Conservation (phyloP, 2,113 vertebrate genomes). For the Brachyhypopomus gauderio region DNA sequence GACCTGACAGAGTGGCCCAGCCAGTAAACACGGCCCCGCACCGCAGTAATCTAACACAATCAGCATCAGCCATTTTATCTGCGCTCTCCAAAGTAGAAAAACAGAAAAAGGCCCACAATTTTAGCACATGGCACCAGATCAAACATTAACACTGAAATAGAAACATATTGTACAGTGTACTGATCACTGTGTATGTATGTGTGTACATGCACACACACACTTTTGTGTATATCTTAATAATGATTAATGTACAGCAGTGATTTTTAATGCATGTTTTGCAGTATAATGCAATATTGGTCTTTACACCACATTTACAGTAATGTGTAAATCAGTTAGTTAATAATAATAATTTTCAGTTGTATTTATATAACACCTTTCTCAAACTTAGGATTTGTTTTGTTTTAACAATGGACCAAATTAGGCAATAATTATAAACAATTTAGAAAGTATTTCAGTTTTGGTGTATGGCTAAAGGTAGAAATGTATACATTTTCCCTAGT, state of each 20-base stretch:
- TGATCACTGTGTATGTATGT: slow-evolving; percentile 17
- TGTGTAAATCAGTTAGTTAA: too few relatives aligned
- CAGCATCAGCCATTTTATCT: slow-evolving; percentile 58
- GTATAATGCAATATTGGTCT: background rate
- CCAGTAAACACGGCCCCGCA: slow-evolving; percentile 59
- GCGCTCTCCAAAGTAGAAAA: background rate
- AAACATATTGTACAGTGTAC: slow-evolving; percentile 48
- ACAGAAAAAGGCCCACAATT: slow-evolving; percentile 23
- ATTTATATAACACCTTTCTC: too few relatives aligned
- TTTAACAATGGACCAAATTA: too few relatives aligned
- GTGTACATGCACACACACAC: background rate
- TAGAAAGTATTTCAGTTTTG: background rate
- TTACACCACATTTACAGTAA: background rate
- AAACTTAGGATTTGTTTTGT: too few relatives aligned
- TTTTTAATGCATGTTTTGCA: background rate
- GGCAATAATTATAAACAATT: background rate
- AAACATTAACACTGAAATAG: slow-evolving; percentile 44
- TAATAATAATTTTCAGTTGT: too few relatives aligned
- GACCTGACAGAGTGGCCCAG: slow-evolving; percentile 63
- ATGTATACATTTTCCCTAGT: too few relatives aligned
- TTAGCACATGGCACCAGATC: slow-evolving; percentile 15
- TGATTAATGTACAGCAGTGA: slow-evolving; percentile 4
- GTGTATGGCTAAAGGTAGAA: too few relatives aligned
- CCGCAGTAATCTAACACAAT: slow-evolving; percentile 65
- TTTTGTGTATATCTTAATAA: slow-evolving; percentile 16